These are phyloP conservation scores for Oostethus manadensis DNA, from an alignment of 2,113 vertebrate species.

Conservation along the genomic window DNA sequence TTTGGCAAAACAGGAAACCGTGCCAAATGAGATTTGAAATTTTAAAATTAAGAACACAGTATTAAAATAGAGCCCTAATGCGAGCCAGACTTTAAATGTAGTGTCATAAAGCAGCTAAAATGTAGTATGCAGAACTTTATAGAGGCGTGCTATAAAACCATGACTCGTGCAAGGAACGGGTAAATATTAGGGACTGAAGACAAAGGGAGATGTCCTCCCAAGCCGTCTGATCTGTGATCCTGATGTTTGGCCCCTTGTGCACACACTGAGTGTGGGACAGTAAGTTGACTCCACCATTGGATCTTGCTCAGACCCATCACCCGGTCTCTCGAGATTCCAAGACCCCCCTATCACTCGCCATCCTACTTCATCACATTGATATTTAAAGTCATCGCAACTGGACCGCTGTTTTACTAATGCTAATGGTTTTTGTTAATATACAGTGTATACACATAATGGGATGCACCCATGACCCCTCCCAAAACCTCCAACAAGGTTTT, in stretches of 20 bases:
- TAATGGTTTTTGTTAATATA: neutral
- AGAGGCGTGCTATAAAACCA: neutral
- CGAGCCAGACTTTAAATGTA: neutral
- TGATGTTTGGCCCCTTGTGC: too few relatives aligned
- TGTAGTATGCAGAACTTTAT: neutral
- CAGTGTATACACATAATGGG: too few relatives aligned
- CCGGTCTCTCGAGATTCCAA: constrained; percentile 22
- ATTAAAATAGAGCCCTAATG: constrained; percentile 12
- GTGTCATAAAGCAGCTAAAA: constrained; percentile 9
- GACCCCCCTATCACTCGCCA: constrained; percentile 7
- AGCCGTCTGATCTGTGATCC: constrained; percentile 3
- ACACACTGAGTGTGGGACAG: constrained; percentile 1
- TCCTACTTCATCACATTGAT: constrained; percentile 44
- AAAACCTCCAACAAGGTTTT: too few relatives aligned
- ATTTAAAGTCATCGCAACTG: constrained; percentile 31
- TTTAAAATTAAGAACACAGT: constrained; percentile 1
- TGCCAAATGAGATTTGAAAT: neutral
- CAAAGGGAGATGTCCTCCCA: constrained; percentile 3
- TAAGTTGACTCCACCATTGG: constrained; percentile 46
- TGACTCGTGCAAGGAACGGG: neutral
- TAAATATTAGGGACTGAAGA: constrained; percentile 3
- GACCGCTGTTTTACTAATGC: too few relatives aligned
- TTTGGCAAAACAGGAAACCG: neutral
- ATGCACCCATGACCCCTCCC: too few relatives aligned
- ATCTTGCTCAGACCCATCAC: constrained; percentile 33